A percentile compares a stretch with the other conserved stretches of the same genome.
Conservation (phyloP, 2,797 vertebrate species). For the Melanotaenia pygmaea region DNA sequence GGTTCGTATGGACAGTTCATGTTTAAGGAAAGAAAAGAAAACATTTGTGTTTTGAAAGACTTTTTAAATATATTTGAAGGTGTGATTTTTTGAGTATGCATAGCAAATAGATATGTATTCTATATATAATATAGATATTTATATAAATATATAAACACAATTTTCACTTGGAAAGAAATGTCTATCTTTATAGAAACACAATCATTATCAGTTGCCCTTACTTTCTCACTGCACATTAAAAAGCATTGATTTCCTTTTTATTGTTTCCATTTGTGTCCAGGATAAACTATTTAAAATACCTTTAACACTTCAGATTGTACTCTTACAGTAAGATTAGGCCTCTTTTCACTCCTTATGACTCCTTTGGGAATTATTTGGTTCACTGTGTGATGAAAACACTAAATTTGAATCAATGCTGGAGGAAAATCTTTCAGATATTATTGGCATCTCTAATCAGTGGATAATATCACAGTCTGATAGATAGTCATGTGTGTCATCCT, state of each 20-base stretch:
- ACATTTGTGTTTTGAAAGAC: constrained; percentile 84
- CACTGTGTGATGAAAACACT: not conserved
- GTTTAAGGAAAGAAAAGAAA: constrained; percentile 79
- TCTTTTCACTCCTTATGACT: constrained; percentile 3
- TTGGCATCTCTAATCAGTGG: not conserved
- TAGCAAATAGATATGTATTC: constrained; percentile 88
- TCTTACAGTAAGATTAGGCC: constrained; percentile 8
- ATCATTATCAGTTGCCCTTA: constrained; percentile 86
- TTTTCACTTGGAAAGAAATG: constrained; percentile 86
- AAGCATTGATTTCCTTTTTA: constrained; percentile 82
- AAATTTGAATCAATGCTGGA: constrained; percentile 9
- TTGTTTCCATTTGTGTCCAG: constrained; percentile 67
- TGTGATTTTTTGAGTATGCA: constrained; percentile 87
- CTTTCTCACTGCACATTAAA: constrained; percentile 88
- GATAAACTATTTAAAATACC: constrained; percentile 24
- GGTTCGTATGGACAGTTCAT: constrained; percentile 78
- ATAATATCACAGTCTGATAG: not conserved
- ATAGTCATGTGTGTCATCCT: not conserved
- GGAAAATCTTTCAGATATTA: constrained; percentile 2
- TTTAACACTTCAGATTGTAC: constrained; percentile 1
- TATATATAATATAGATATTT: constrained; percentile 88
- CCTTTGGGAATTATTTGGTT: not conserved
- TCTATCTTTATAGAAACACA: constrained; percentile 88
- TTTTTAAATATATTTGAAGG: constrained; percentile 87
- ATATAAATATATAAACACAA: constrained; percentile 86